Evolutionary conservation across 2,797 vertebrate genomes (phyloP), one percentile per base, ranked within the genome.

Genomic region (Protosalanx chinensis): DNA sequence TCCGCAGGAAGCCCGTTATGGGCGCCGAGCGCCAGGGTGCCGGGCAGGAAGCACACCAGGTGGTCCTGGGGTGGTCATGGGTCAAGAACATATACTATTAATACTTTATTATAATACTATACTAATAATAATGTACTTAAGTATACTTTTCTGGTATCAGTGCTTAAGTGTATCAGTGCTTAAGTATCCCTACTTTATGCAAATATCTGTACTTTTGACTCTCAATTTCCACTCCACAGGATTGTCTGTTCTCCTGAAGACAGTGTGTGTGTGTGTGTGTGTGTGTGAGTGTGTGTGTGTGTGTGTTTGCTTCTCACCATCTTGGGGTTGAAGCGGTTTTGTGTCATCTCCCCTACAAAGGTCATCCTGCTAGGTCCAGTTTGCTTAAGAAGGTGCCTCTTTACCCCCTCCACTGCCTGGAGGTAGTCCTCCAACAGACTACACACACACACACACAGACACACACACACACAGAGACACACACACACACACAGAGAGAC

Each of bases 11-110:
- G 89, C 3, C 95, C 95, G 0, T 95, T 94, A 83, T 98, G 96
- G 70, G 90, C 94, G 3, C 97, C 97, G 30, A 99, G 86, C 0
- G 97, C 97, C 84, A 99, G 84, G 0, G 96, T 97, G 5, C 97
- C 97, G 0, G 97, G 97, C 84, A 99, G 90, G 85, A 99, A 99
- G 86, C 97, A 99, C 75, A 99, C 97, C 80, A 99, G 88, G 88
- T 99, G 97, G 91, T 99, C 97, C 97, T 99, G 88, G 1, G 61
- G 29, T 20, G 30, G 66, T 6, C n/a, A 65, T 49, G 61, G 12
- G 2, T 35, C 58, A 27, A 71, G 23, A 27, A 27, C 23, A 27
- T 27, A 27, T 27, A 27, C 23, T 27, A 27, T 27, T 27, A 27
- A 27, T 27, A 27, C 23, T 27, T 27, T 27, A 27, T 27, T 27